Percentiles rank a stretch among this genome's conserved stretches.
phyloP scores from a whole-genome alignment of 2,797 vertebrate species.

The Alcedo atthis region DNA sequence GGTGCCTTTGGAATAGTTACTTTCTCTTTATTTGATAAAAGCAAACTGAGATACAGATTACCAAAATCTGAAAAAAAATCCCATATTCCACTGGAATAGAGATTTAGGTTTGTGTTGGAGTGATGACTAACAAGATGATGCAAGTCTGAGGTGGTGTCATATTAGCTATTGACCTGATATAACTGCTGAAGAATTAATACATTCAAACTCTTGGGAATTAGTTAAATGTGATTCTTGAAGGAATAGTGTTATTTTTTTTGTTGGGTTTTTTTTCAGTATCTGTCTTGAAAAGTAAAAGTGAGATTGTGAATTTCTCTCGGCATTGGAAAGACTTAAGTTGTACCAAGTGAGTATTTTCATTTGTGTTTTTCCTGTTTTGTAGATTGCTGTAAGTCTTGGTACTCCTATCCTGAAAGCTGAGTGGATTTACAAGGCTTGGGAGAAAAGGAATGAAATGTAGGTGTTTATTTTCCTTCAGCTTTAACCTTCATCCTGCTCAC shows the following conservation, averaged over 20 bases:
- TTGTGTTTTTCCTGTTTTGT: conserved; percentile 21
- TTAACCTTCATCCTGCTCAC: not conserved
- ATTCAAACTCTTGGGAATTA: not conserved
- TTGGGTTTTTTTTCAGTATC: not conserved
- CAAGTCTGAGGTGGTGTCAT: not conserved
- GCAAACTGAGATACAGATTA: not conserved
- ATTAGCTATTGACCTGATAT: not conserved
- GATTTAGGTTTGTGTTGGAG: not conserved
- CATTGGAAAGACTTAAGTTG: not conserved
- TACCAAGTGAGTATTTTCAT: too few relatives aligned
- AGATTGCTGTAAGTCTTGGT: conserved; percentile 96
- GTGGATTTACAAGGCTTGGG: conserved; percentile 96
- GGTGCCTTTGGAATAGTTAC: not conserved
- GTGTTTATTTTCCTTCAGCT: conserved; percentile 58
- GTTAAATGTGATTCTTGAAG: not conserved
- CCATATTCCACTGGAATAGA: not conserved
- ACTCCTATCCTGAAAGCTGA: conserved; percentile 93
- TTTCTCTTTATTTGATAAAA: not conserved
- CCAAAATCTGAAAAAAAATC: not conserved
- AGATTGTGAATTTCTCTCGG: not conserved
- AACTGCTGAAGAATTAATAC: not conserved
- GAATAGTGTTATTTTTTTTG: not conserved
- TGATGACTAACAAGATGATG: not conserved
- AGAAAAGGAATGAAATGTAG: conserved; percentile 90
- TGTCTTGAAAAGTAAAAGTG: not conserved